Evolutionary conservation across 2,888 invertebrate genomes (phyloP), one percentile per base, ranked within the genome.

Genomic region (Psylliodes chrysocephalus): DNA sequence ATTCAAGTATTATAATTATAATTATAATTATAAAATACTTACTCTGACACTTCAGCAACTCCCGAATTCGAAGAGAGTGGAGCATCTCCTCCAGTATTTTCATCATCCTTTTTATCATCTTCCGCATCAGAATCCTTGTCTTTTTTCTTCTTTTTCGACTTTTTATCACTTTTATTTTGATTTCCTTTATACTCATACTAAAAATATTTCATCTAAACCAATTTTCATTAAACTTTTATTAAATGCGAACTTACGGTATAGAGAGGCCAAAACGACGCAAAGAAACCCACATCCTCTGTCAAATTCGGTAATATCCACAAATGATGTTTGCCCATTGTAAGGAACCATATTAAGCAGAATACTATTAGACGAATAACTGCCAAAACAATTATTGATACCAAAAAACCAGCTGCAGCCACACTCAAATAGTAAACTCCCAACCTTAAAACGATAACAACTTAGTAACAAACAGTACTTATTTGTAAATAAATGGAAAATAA

Each of bases 221-320:
- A 18, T 22, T 42, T 47, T 22, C 3, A 22, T 22, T 22, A 4
- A 19, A 38, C 17, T 12, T 35, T 46, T 14, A 25, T n/a, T n/a
- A n/a, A n/a, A 56, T 1, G 12, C 30, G 14, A 19, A 47, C 60
- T 67, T 57, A 70, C 68, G 17, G 68, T 72, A 61, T 75, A 75
- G 0, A 97, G 85, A 1, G 99, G 99, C 92, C 96, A 95, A 85
- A 99, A 99, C 0, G 98, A 98, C 5, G 98, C 98, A 72, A 98
- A 92, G 86, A 99, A 96, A 55, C 99, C 98, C 22, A 98, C 98
- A 80, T 99, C 99, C 83, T 98, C 99, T 0, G 97, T 97, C 42
- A 99, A 86, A 84, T 99, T 99, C n/a, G 99, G 99, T 75, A 99
- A 87, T 69, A 99, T 88, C 98, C 99, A 99, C 70, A 99, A 87